phyloP scores from a whole-genome alignment of 2,113 vertebrate species.

The Corvus hawaiiensis region DNA sequence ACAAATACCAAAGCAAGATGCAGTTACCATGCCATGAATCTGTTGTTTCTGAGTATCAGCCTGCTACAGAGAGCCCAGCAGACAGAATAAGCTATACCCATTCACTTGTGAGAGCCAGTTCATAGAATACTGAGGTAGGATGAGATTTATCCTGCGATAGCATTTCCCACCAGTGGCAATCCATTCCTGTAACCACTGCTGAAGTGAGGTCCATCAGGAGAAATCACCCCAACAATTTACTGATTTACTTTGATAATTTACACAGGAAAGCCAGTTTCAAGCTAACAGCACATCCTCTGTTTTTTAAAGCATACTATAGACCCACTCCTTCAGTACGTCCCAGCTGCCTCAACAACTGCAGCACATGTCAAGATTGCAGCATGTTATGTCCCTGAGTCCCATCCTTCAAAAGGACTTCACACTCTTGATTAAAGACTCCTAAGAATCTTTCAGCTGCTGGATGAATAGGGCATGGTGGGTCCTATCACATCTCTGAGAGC shows the following conservation, averaged over 20 bases:
- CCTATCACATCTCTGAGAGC: background rate
- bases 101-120: background rate
- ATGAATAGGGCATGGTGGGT: background rate
- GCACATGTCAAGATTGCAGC: background rate
- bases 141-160: background rate
- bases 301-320: background rate
- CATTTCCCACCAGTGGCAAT: background rate
- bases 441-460: background rate
- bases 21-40: accelerated
- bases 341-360: background rate
- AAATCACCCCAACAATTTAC: background rate
- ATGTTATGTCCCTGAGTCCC: background rate
- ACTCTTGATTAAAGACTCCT: background rate
- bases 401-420: background rate
- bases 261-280: background rate
- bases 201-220: background rate
- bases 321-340: background rate
- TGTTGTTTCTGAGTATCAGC: background rate
- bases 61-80: background rate
- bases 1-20: background rate
- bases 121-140: background rate
- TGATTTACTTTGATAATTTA: background rate
- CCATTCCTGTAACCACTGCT: background rate
- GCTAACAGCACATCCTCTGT: background rate
- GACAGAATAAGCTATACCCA: background rate